Conservation (phyloP, 2,888 invertebrate species). For the Cerastis rubricosa region DNA sequence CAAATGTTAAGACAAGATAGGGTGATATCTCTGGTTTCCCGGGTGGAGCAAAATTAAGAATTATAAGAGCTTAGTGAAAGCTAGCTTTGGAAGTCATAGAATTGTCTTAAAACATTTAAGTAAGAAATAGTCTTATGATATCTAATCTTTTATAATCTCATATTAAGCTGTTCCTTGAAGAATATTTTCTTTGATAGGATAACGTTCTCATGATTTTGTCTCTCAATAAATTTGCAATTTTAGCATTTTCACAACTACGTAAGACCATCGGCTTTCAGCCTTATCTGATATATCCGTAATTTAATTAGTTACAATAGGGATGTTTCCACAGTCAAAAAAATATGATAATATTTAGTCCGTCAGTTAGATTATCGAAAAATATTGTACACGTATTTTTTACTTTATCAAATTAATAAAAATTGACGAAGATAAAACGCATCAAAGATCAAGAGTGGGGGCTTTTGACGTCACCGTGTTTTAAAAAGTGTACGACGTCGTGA, state of each 20-base stretch:
- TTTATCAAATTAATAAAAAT: too few relatives aligned
- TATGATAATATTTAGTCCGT: too few relatives aligned
- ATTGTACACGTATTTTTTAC: too few relatives aligned
- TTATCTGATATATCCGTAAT: background rate
- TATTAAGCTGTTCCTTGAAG: background rate
- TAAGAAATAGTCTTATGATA: background rate
- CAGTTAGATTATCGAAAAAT: too few relatives aligned
- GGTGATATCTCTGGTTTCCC: conserved; percentile 45
- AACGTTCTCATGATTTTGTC: background rate
- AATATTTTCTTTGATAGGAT: background rate
- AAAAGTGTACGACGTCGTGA: too few relatives aligned
- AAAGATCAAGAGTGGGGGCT: too few relatives aligned
- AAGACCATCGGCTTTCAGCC: background rate
- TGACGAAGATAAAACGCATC: too few relatives aligned
- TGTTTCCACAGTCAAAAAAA: too few relatives aligned
- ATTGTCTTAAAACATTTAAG: background rate
- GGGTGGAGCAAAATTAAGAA: conserved; percentile 39
- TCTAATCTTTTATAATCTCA: background rate
- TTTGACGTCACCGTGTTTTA: too few relatives aligned
- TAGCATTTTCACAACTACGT: background rate
- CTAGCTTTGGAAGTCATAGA: background rate
- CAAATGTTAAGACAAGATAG: conserved; percentile 52
- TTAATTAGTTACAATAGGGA: background rate
- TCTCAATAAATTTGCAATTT: background rate
- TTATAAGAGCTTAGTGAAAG: conserved; percentile 41